Evolutionary conservation across 1,140 invertebrate species (phyloP).

Genomic region (Drosophila biarmipes): DNA sequence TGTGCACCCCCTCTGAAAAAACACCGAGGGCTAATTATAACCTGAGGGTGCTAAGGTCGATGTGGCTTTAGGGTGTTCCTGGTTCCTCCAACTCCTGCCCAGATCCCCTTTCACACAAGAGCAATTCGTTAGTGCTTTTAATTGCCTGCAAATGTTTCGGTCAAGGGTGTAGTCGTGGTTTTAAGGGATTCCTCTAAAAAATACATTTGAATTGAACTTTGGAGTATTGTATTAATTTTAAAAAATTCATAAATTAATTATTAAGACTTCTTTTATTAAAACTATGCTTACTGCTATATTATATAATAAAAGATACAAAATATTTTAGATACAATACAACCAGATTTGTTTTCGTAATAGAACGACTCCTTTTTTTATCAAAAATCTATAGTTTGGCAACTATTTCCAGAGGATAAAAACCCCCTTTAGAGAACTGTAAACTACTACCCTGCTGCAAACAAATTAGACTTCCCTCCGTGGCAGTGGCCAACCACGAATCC

Average conservation of each 20-base stretch:
- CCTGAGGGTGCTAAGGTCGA: conserved; percentile 57
- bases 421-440: background rate
- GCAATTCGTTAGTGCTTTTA: conserved; percentile 63
- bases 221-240: too few relatives aligned
- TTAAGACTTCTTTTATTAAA: too few relatives aligned
- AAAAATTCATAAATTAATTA: too few relatives aligned
- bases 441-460: conserved; percentile 54
- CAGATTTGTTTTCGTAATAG: too few relatives aligned
- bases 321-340: too few relatives aligned
- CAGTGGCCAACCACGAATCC: conserved; percentile 59
- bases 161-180: conserved; percentile 4
- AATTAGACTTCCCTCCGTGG: conserved; percentile 66
- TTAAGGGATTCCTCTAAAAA: background rate
- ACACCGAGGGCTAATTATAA: conserved; percentile 58
- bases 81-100: conserved; percentile 5
- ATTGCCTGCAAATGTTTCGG: conserved; percentile 45
- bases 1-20: background rate
- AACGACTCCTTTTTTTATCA: background rate
- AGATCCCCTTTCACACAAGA: conserved; percentile 13
- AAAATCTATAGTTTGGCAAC: background rate
- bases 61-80: conserved; percentile 24
- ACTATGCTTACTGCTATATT: too few relatives aligned
- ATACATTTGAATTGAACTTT: background rate
- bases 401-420: background rate
- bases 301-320: too few relatives aligned